Conservation (phyloP, 2,888 invertebrate genomes). For the Stomorhina lunata region DNA sequence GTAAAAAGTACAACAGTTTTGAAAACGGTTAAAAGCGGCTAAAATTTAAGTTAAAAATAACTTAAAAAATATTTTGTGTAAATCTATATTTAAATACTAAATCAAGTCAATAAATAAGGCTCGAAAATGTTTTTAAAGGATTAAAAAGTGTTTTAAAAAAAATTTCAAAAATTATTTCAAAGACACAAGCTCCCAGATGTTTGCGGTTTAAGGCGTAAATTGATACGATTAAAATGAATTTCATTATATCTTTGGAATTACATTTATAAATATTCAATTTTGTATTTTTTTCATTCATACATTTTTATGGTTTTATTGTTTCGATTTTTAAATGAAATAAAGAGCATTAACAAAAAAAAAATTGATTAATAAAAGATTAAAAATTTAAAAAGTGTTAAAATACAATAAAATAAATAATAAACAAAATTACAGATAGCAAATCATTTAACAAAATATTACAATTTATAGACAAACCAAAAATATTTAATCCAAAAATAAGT, state of each 20-base stretch:
- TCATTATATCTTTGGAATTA: too few species aligned
- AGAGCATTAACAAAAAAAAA: neutral
- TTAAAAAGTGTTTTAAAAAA: neutral
- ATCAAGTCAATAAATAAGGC: neutral
- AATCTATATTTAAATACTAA: too few species aligned
- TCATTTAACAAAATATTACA: neutral
- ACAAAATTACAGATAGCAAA: neutral
- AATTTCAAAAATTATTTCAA: neutral
- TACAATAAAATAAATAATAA: neutral
- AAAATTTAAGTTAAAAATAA: conserved; percentile 16
- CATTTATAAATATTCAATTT: neutral
- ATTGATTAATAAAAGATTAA: neutral
- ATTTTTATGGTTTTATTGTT: conserved; percentile 26
- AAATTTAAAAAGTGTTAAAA: neutral
- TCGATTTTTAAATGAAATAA: neutral
- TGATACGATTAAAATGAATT: conserved; percentile 33
- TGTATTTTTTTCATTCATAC: neutral
- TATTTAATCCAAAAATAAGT: too few species aligned
- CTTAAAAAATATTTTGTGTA: too few species aligned
- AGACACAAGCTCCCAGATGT: conserved; percentile 24
- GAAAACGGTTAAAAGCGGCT: conserved; percentile 6
- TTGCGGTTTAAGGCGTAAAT: conserved; percentile 52
- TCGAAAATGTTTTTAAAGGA: too few species aligned
- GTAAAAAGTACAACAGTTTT: conserved; percentile 3
- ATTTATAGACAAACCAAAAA: neutral